Base-by-base conservation (phyloP, 1,140 invertebrate species). In the Battus philenor region DNA sequence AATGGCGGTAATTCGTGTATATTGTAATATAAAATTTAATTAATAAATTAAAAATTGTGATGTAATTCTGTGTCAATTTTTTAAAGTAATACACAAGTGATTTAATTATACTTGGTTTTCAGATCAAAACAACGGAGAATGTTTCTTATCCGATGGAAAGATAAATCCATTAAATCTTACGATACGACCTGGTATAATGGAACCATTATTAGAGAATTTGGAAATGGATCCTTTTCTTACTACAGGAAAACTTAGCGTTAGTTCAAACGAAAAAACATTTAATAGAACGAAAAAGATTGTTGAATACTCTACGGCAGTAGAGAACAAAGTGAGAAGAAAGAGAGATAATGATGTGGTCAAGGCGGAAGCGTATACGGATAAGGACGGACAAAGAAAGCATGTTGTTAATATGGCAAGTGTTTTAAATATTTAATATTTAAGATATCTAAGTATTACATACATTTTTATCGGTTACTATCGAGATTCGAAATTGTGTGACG, bases 361-460 rank as follows among this genome's bases (percentile, higher is more conserved):
- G 43, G 88, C 93, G 2, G 90, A 93, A 83, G 90, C 89, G 0
- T 89, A 91, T 44, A 88, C 90, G 10, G 91, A 92, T 58, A 89
- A 90, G 52, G 90, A 93, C 73, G 92, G 93, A 12, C 90, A 91
- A 54, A 89, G 87, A 47, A 89, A 89, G 56, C 89, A 93, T 64
- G 88, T 94, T 44, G 92, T 95, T 1, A 91, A 91, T 44, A 91
- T 96, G 91, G 93, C 94, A 82, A 87, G 67, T 44, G n/a, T n/a
- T n/a, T n/a, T n/a, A n/a, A n/a, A n/a, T n/a, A n/a, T n/a, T n/a
- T n/a, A n/a, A n/a, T n/a, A n/a, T n/a, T n/a, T n/a, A n/a, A n/a
- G n/a, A n/a, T n/a, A n/a, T n/a, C n/a, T n/a, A n/a, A n/a, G n/a
- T n/a, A n/a, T n/a, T n/a, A n/a, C n/a, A n/a, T n/a, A n/a, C n/a